Conservation (phyloP, 2,113 vertebrate genomes). For the Galemys pyrenaicus region DNA sequence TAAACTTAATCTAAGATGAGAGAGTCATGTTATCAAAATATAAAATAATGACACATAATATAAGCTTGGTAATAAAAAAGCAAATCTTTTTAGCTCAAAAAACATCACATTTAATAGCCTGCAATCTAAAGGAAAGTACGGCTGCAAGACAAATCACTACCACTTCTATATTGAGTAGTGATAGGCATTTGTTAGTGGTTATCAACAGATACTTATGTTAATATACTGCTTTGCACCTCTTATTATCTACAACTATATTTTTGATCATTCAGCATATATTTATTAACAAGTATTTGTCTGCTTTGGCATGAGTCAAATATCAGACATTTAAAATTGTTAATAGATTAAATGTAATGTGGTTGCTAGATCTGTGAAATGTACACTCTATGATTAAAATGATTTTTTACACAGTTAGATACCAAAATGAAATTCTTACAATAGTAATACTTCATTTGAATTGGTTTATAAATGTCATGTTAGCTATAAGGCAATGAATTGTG, state of each 20-base stretch:
- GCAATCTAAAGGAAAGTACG: slow-evolving; percentile 11
- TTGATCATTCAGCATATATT: slow-evolving; percentile 50
- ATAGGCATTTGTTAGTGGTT: background rate
- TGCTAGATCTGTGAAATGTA: slow-evolving; percentile 44
- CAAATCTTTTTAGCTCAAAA: slow-evolving; percentile 59
- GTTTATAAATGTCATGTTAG: slow-evolving; percentile 75
- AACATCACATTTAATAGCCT: slow-evolving; percentile 42
- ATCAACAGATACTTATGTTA: slow-evolving; percentile 21
- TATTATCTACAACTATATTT: slow-evolving; percentile 39
- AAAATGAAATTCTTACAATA: slow-evolving; percentile 68
- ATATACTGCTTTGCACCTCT: slow-evolving; percentile 5
- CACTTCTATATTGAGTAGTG: background rate
- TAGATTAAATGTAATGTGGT: slow-evolving; percentile 44
- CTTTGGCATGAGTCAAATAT: slow-evolving; percentile 15
- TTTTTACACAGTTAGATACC: slow-evolving; percentile 65
- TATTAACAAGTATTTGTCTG: slow-evolving; percentile 46
- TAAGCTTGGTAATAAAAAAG: slow-evolving; percentile 58
- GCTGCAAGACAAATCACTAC: slow-evolving; percentile 35
- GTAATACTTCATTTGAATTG: slow-evolving; percentile 76
- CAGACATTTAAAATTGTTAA: slow-evolving; percentile 35
- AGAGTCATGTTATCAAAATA: slow-evolving; percentile 71
- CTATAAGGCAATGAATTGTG: slow-evolving; percentile 74
- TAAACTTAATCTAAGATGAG: slow-evolving; percentile 76
- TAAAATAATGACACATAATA: slow-evolving; percentile 70
- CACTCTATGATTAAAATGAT: slow-evolving; percentile 56